Conservation (phyloP, 2,888 invertebrate genomes). For the Trissoscelio sp. region DNA sequence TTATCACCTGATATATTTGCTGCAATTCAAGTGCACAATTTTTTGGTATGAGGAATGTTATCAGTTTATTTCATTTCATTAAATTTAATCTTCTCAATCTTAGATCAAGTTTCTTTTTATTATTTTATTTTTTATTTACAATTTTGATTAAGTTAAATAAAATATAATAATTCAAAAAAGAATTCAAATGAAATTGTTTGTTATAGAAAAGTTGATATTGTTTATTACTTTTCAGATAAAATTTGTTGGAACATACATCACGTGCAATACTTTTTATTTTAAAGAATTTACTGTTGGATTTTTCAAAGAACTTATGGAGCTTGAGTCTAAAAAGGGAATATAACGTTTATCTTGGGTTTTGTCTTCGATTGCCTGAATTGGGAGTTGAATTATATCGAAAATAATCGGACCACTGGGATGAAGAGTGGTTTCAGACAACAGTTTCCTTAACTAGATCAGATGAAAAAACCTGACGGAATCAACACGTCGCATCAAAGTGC, state of each 20-base stretch:
- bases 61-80: no score
- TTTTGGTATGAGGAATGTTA: conserved; percentile 64
- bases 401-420: conserved; percentile 42
- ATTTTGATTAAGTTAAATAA: no score
- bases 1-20: conserved; percentile 72
- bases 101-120: no score
- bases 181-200: no score
- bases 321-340: conserved; percentile 17
- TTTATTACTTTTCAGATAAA: no score
- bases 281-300: conserved; percentile 66
- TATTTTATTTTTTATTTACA: no score
- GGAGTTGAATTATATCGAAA: conserved; percentile 39
- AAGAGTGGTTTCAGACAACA: conserved; percentile 42
- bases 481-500: conserved; percentile 35
- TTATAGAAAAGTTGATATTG: no score
- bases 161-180: no score
- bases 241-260: no score
- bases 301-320: not conserved
- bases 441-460: conserved; percentile 40
- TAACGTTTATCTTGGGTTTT: conserved; percentile 14
- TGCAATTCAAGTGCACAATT: conserved; percentile 67
- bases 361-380: conserved; percentile 22
- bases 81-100: no score
- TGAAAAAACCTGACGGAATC: conserved; percentile 43
- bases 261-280: not conserved